A percentile compares a stretch with the other conserved stretches of the same genome.
These are phyloP conservation scores for mouse (Mus musculus) DNA, from an alignment of 2,113 vertebrate genomes.

Conservation along the genomic window DNA sequence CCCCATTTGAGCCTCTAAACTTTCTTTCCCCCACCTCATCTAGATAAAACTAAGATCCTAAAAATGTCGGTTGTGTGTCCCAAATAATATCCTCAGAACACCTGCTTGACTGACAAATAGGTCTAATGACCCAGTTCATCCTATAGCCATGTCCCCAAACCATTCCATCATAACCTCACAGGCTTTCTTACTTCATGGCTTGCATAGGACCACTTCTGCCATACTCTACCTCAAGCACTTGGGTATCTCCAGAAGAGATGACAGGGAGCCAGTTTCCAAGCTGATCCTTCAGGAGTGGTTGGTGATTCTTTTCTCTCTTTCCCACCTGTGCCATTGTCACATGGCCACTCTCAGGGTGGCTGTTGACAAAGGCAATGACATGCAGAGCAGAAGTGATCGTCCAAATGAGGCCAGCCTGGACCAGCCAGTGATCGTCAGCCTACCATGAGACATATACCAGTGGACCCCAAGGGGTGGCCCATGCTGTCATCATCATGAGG, in stretches of 20 bases:
- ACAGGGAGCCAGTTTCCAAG: neutral
- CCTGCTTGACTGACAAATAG: neutral
- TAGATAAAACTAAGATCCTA: neutral
- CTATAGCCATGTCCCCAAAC: neutral
- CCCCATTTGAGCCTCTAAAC: fast-evolving
- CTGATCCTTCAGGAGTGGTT: neutral
- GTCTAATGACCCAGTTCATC: neutral
- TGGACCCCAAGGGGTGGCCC: neutral
- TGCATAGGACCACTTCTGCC: neutral
- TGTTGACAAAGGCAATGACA: neutral
- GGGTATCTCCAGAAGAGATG: neutral
- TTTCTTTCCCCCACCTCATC: neutral
- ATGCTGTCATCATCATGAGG: neutral
- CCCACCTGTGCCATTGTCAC: neutral
- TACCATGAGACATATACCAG: neutral
- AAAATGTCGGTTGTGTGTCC: neutral
- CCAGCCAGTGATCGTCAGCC: neutral
- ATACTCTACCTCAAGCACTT: neutral
- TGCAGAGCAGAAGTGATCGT: neutral
- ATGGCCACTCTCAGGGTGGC: neutral
- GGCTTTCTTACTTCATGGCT: neutral
- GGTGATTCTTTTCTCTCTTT: neutral
- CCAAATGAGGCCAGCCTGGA: neutral
- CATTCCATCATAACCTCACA: neutral
- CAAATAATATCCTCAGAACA: neutral